phyloP scores from a whole-genome alignment of 2,888 invertebrate genomes.

The Machimus rusticus region DNA sequence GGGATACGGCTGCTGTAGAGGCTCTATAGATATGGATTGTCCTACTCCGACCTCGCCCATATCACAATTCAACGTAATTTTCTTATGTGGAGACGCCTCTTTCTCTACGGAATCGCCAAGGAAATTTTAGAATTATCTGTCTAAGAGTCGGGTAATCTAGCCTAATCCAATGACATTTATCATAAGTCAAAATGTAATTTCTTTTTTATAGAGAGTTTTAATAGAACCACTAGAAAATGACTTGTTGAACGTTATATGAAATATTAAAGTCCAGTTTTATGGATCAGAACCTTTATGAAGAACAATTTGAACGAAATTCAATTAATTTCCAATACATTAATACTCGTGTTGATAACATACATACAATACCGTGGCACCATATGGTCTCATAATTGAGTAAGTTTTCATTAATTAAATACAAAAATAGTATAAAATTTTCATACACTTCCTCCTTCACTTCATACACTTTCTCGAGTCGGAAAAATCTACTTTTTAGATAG shows the following conservation, averaged over 20 bases:
- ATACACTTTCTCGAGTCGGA: no score
- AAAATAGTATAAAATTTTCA: no score
- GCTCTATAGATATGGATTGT: neutral
- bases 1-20: neutral
- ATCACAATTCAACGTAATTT: neutral
- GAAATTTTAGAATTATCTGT: conserved; percentile 11
- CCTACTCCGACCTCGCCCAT: neutral
- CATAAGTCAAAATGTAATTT: neutral
- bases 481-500: no score
- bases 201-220: neutral
- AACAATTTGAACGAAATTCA: neutral
- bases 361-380: no score
- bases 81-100: neutral
- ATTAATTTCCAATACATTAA: neutral
- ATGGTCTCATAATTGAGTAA: no score
- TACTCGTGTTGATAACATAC: no score
- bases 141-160: neutral
- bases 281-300: neutral
- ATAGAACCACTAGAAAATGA: neutral
- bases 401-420: no score
- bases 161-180: conserved; percentile 22
- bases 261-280: neutral
- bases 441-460: no score
- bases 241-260: neutral
- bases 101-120: neutral